A percentile compares a stretch with the other conserved stretches of the same genome.
phyloP scores from a whole-genome alignment of 2,888 invertebrate species.

The Sesia bembeciformis region DNA sequence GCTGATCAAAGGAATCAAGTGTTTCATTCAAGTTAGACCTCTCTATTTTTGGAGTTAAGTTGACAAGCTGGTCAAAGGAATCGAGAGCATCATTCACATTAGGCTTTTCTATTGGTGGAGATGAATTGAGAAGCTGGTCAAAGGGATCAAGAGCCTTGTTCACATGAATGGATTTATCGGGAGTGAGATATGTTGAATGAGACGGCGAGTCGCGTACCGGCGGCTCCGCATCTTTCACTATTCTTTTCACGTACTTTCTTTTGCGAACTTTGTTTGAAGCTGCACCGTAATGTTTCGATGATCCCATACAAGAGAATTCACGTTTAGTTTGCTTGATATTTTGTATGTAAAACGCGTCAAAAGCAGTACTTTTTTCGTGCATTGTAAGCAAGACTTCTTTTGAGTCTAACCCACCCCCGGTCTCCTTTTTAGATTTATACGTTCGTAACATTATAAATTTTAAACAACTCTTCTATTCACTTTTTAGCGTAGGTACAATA shows the following conservation, averaged over 20 bases:
- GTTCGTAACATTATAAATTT: slow-evolving; percentile 40
- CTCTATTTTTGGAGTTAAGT: not conserved
- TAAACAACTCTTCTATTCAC: too few species aligned
- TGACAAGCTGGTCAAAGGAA: not conserved
- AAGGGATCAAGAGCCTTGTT: slow-evolving; percentile 54
- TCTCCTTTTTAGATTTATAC: slow-evolving; percentile 53
- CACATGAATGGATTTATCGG: slow-evolving; percentile 57
- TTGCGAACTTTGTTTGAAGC: slow-evolving; percentile 48
- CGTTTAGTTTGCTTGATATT: slow-evolving; percentile 63
- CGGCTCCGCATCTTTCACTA: slow-evolving; percentile 38
- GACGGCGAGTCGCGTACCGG: slow-evolving; percentile 21
- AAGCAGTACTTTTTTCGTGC: slow-evolving; percentile 47
- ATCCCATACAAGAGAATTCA: slow-evolving; percentile 42
- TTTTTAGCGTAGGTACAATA: too few species aligned
- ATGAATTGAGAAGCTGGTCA: slow-evolving; percentile 48
- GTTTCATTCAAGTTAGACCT: not conserved
- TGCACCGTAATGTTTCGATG: slow-evolving; percentile 27
- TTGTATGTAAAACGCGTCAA: slow-evolving; percentile 60
- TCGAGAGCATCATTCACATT: not conserved
- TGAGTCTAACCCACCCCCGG: slow-evolving; percentile 34
- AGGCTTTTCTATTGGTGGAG: slow-evolving; percentile 6
- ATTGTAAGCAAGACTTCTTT: slow-evolving; percentile 40
- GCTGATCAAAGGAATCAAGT: too few species aligned
- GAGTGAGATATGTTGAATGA: slow-evolving; percentile 44
- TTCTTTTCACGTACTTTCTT: slow-evolving; percentile 54